Evolutionary conservation across 2,113 vertebrate species (phyloP).

Genomic region (Eulacestoma nigropectus): DNA sequence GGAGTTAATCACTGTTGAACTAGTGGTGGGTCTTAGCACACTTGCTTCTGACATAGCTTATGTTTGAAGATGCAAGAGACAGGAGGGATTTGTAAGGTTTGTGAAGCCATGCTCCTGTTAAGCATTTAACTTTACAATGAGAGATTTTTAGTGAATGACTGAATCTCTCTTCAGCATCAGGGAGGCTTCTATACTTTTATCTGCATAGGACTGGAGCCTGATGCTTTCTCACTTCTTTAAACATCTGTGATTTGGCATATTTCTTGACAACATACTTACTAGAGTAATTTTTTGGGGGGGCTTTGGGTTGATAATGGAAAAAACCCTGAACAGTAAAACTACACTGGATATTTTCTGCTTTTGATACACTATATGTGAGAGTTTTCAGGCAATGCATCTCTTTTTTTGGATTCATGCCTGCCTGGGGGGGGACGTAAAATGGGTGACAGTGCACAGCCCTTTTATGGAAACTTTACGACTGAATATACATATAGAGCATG

Average conservation of each 20-base stretch:
- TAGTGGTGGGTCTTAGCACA: not conserved
- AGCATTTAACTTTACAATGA: not conserved
- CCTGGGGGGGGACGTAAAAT: not conserved
- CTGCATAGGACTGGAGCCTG: not conserved
- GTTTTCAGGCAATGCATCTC: not conserved
- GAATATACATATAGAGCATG: not conserved
- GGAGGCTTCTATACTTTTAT: not conserved
- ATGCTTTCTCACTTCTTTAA: not conserved
- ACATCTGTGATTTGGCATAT: not conserved
- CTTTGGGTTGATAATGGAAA: not conserved
- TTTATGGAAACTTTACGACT: not conserved
- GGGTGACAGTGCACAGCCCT: not conserved
- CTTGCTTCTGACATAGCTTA: not conserved
- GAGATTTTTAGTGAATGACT: not conserved
- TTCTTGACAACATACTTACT: not conserved
- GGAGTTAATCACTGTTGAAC: not conserved
- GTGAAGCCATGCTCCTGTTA: not conserved
- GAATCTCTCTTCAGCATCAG: not conserved
- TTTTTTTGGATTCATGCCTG: not conserved
- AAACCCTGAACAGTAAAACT: not conserved
- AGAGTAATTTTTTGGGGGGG: not conserved
- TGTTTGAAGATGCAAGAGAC: not conserved
- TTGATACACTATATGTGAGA: accelerated
- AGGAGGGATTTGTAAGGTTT: not conserved
- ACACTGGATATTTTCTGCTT: not conserved